Evolutionary conservation across 2,888 invertebrate species (phyloP), one percentile per base, ranked within the genome.

Genomic region (Enoplolaimus lenunculus): DNA sequence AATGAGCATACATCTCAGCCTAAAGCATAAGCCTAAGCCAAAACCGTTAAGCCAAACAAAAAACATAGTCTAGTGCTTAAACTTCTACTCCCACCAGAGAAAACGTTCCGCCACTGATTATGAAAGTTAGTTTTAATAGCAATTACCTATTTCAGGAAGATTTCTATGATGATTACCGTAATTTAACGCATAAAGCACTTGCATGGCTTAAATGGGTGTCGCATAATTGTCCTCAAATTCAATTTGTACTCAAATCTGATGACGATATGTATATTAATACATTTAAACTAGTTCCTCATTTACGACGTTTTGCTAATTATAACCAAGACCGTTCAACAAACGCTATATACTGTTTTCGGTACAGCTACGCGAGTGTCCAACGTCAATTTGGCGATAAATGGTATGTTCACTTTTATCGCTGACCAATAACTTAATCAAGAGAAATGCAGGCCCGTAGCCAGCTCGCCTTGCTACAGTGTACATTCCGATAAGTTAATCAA

Each of bases 241-340:
- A 13, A 7, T 71, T 33, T 30, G 68, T 71, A 1, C 34, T 71
- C 28, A 71, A 71, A 69, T 45, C 60, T 1, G 71, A 71, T 62
- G 71, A 71, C 68, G 71, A 71, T 35, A 68, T 71, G 21, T 71
- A 68, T 57, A 68, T 68, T 1, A 67, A 71, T 35, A 68, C 60
- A 26, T 67, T 67, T 16, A 34, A 57, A n/a, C 67, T 73, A 34
- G 29, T 26, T 1, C 34, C 26, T 2, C 70, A 72, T 35, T 30
- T 73, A 31, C 21, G 21, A 13, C 7, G 45, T 45, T 45, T 45
- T 7, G 45, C 21, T 45, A 21, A 45, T 13, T 45, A 13, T 45
- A 45, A 45, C 21, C 7, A 21, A 13, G 7, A 7, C 7, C 21
- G 21, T 21, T 7, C 45, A 7, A 45, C 7, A 21, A 45, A 45